Evolutionary conservation across 2,888 invertebrate species (phyloP), one percentile per base, ranked within the genome.

Genomic region (Ophioninae sp.): DNA sequence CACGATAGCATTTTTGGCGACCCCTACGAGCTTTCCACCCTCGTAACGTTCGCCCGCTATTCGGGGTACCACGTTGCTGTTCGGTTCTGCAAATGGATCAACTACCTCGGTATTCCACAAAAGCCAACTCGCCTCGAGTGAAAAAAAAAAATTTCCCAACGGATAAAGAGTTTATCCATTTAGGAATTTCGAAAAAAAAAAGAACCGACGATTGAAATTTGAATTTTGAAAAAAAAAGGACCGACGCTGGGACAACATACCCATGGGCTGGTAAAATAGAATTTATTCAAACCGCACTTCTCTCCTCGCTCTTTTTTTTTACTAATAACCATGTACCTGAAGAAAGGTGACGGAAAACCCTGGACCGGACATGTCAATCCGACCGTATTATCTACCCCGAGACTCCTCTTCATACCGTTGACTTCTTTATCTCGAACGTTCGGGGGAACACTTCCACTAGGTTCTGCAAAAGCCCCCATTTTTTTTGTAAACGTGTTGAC

Each of bases 61-160:
- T 90, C 95, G 94, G 81, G 95, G 95, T 84, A 94, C 92, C 79
- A 95, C 95, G 90, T 95, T 95, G 93, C 94, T 94, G 69, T 95
- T 95, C 74, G 95, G 95, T 90, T 94, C 94, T 94, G 92, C 64
- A 92, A 93, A 86, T 80, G 74, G 58, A 73, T 74, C 30, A 64
- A 63, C 65, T 37, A 64, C 41, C 59, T 37, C 41, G 23, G 69
- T 61, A 75, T 75, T 22, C 56, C 9, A 39, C 56, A 7, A 65
- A 64, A 65, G 9, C 2, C 7, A 7, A 17, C 44, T 59, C n/a
- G 37, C 39, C 10, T 37, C n/a, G 6, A 44, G 6, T 6, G 8
- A n/a, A 17, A 6, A n/a, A n/a, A 17, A 6, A 30, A 56, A 37
- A 30, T 58, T 2, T n/a, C 3, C 6, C 71, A 56, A 5, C 22